Percentiles rank a stretch among this genome's conserved stretches.
Conservation (phyloP, 2,113 vertebrate species). For the Alouatta palliata region DNA sequence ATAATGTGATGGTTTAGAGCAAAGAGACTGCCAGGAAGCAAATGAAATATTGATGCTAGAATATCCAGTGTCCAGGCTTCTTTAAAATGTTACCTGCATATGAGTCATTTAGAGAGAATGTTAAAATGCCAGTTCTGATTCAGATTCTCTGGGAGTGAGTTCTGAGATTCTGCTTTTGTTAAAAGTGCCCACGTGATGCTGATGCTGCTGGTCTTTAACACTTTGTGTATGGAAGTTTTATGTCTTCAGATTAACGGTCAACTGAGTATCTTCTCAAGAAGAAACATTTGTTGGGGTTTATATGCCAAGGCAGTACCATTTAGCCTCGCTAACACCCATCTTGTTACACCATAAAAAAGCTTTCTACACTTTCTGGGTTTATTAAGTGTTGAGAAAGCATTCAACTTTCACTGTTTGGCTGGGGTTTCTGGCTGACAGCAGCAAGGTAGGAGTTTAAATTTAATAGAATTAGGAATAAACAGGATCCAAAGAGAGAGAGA, state of each 20-base stretch:
- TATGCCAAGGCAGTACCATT: not conserved
- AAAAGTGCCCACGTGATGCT: not conserved
- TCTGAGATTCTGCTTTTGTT: not conserved
- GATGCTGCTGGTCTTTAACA: not conserved
- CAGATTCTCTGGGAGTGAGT: not conserved
- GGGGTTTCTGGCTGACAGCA: not conserved
- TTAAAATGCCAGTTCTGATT: constrained; percentile 6
- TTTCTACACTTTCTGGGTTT: not conserved
- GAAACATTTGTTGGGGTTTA: not conserved
- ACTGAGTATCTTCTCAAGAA: not conserved
- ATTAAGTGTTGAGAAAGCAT: not conserved
- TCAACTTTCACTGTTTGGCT: not conserved
- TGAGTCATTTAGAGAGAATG: not conserved
- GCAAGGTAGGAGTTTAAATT: not conserved
- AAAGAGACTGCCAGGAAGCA: not conserved
- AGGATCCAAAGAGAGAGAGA: not conserved
- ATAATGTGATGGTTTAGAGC: not conserved
- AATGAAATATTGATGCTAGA: not conserved
- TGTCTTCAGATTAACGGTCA: not conserved
- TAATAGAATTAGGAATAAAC: not conserved
- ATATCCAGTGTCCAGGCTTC: not conserved
- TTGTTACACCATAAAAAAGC: not conserved
- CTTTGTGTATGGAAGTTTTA: not conserved
- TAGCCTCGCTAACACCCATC: not conserved
- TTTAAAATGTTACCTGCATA: not conserved